Base-by-base conservation (phyloP, 2,113 vertebrate genomes). In the Halichoerus grypus region DNA sequence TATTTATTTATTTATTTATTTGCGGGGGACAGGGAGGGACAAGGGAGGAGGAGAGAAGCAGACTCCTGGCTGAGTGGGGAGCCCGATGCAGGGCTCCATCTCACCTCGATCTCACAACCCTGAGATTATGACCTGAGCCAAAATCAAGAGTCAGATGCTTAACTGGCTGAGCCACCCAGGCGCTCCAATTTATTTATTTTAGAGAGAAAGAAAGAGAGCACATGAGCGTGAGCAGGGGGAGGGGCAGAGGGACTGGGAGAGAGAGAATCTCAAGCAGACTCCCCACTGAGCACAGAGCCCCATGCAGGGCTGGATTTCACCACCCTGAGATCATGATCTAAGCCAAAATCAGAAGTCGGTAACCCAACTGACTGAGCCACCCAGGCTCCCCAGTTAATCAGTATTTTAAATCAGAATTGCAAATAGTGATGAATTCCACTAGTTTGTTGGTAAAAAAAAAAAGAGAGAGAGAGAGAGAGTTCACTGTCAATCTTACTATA, bases 321-420 rank as follows among this genome's bases (percentile, higher is more conserved):
- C 6, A 67, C 13, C 63, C 31, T 33, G 31, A 67, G 5, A 67
- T 67, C 63, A 67, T 31, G 14, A 65, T 33, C 63, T 67, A 14
- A 67, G 63, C 31, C 63, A 67, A 16, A 67, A 67, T 33, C 63
- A 67, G 33, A 31, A 67, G 14, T 33, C 5, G 14, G 63, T 67
- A 14, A 67, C 31, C 14, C 31, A 67, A 67, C 31, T 31, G 15
- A 67, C 63, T 67, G 63, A 33, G 63, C 63, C 31, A 67, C 31
- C 31, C 31, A 67, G 63, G 63, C 5, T 6, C 0, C 31, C 31
- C 63, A 65, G 63, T 65, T 67, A 67, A 67, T 74, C 22, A 42
- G 13, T 77, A 85, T 88, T 95, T 97, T 42, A 12, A 57, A 72
- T 72, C 21, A 97, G 69, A 91, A 93, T 71, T 76, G 49, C 33